A percentile compares a stretch with the other conserved stretches of the same genome.
phyloP scores from a whole-genome alignment of 1,140 invertebrate genomes.

The Drosophila cardini region DNA sequence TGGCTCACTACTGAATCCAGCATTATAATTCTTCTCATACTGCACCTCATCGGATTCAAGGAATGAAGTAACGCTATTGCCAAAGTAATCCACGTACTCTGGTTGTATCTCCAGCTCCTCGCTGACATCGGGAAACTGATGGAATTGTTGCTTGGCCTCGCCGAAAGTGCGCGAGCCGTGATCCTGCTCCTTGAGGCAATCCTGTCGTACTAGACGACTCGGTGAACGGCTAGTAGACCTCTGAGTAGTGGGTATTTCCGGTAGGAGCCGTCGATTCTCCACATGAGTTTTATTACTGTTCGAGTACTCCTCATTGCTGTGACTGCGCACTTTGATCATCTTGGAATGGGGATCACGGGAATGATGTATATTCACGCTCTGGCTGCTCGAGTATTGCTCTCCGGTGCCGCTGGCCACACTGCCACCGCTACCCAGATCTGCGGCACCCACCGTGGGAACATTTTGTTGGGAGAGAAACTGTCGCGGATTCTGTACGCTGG shows the following conservation, averaged over 20 bases:
- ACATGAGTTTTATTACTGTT: conserved; percentile 65
- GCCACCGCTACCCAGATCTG: conserved; percentile 59
- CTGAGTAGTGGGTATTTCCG: conserved; percentile 76
- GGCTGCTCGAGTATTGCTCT: conserved; percentile 84
- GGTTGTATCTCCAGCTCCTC: conserved; percentile 72
- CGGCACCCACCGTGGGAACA: conserved; percentile 72
- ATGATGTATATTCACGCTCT: conserved; percentile 83
- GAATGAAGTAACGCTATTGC: conserved; percentile 76
- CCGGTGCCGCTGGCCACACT: conserved; percentile 63
- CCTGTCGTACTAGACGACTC: conserved; percentile 80
- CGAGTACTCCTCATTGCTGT: conserved; percentile 84
- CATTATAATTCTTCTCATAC: conserved; percentile 80
- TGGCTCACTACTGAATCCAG: conserved; percentile 81
- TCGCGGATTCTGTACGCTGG: conserved; percentile 77
- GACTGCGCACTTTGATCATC: conserved; percentile 85
- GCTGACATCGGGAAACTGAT: conserved; percentile 78
- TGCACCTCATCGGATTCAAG: conserved; percentile 82
- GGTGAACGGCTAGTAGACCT: conserved; percentile 68
- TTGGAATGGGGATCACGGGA: conserved; percentile 75
- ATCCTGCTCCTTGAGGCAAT: conserved; percentile 79
- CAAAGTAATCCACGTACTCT: conserved; percentile 82
- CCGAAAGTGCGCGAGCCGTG: conserved; percentile 72
- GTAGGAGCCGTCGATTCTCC: conserved; percentile 75
- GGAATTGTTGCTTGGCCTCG: conserved; percentile 83
- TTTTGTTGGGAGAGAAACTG: conserved; percentile 83